Evolutionary conservation across 2,797 vertebrate genomes (phyloP), one percentile per base, ranked within the genome.

Genomic region (Sebastes minor): DNA sequence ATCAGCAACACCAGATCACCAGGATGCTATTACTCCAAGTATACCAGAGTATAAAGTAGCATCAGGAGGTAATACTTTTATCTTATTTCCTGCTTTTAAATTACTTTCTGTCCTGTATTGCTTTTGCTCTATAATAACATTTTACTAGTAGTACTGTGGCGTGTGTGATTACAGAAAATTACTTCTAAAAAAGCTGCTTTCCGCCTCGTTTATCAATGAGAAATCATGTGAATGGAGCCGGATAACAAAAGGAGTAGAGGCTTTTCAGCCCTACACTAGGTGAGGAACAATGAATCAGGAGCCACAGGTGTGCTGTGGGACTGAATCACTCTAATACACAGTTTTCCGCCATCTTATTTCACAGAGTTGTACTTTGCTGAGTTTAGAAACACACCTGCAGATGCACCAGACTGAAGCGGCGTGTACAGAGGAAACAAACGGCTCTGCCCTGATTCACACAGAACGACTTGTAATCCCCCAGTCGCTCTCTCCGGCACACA

Each of bases 401-500:
- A 79, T 30, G 56, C 59, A 46, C 4, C n/a, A 73, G 32, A 65
- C 59, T 14, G 64, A 67, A 30, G 69, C 10, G 1, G 11, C 1
- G 23, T 42, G 28, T 4, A 13, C 23, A 14, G 78, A 67, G 74
- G 71, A 77, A 83, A 89, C 83, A 68, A 80, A 86, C 60, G 46
- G 66, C 71, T 78, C 46, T 81, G 78, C 38, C 68, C 71, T 59
- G 79, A 73, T 86, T 88, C 85, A 81, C 81, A 49, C 57, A 16
- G 35, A 78, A 67, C 79, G 6, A 20, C 83, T 76, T 60, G 76
- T 72, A 79, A 87, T 80, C 82, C 77, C 73, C 13, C 33, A 18
- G 77, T 12, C 30, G 8, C 74, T 78, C 74, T 70, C 74, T 53
- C 69, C 63, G 53, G 79, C 87, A 86, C 86, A 83, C 86, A 83